Evolutionary conservation across 2,797 vertebrate genomes (phyloP), one percentile per base, ranked within the genome.

Genomic region (Chelmon rostratus): DNA sequence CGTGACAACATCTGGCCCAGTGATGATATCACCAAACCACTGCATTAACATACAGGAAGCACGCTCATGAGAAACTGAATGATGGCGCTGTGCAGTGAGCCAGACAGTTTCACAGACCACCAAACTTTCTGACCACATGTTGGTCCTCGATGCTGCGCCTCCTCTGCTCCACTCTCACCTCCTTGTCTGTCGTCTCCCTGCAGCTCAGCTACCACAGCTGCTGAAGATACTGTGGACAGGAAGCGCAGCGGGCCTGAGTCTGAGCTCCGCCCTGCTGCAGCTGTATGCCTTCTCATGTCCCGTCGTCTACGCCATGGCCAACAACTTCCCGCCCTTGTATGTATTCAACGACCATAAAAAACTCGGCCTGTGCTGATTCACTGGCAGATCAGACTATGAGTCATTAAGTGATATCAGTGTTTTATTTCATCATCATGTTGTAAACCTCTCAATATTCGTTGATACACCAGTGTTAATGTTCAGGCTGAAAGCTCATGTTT

Each of bases 131-230:
- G 16, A 35, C 38, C 61, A 3, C n/a, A 37, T 54, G 46, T 6
- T 52, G n/a, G 19, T 70, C 5, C 28, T 11, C 15, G 35, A 57
- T 46, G 40, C 11, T 44, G 28, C 11, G 44, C 38, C 53, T 70
- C 15, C 33, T 37, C 68, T 49, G n/a, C 44, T 18, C 65, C 2
- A 13, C 1, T 23, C 35, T 79, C 49, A 8, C 23, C 19, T 52
- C 31, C 23, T 1, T 53, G 13, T 65, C 5, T 65, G 21, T 46
- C 13, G 1, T 72, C 38, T 81, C 76, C 13, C 19, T 62, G 42
- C 91, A 98, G 97, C 96, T 15, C 97, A 94, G 72, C 76, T 96
- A 0, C 93, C 94, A 12, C 97, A 98, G 90, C 90, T 98, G 65
- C 53, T 96, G 50, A 96, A 94, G 91, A 86, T 98, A 6, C 9